These are phyloP conservation scores for Tachina lurida DNA, from an alignment of 2,888 invertebrate species.

Conservation along the genomic window DNA sequence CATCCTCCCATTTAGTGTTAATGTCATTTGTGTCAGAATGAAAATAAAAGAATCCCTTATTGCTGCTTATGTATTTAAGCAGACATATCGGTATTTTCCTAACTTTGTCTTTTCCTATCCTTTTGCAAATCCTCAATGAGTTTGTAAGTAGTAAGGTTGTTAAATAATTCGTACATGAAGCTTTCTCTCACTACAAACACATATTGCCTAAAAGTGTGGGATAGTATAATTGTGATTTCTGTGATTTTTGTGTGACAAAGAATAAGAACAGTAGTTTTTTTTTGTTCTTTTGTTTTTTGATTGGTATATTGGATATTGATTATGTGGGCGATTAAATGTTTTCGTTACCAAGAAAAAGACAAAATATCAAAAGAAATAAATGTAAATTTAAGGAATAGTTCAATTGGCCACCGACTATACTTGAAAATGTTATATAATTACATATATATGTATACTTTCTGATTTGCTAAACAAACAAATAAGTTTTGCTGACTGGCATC, in stretches of 20 bases:
- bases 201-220: neutral
- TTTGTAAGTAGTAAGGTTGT: conserved; percentile 21
- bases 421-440: too few species aligned
- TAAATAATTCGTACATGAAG: conserved; percentile 35
- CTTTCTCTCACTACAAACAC: neutral
- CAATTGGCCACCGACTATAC: too few species aligned
- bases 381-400: neutral
- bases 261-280: conserved; percentile 1
- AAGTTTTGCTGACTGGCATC: too few species aligned
- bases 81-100: conserved; percentile 46
- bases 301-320: conserved; percentile 42
- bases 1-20: conserved; percentile 45
- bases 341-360: conserved; percentile 2
- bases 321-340: conserved; percentile 62
- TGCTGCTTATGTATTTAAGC: neutral
- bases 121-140: neutral
- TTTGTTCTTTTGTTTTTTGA: neutral
- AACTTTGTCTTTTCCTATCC: neutral
- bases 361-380: neutral
- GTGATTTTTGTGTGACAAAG: neutral
- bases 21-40: conserved; percentile 34
- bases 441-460: too few species aligned
- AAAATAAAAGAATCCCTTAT: neutral
- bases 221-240: neutral
- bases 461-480: too few species aligned